Conservation (phyloP, 2,797 vertebrate species). For the Podargus strigoides region DNA sequence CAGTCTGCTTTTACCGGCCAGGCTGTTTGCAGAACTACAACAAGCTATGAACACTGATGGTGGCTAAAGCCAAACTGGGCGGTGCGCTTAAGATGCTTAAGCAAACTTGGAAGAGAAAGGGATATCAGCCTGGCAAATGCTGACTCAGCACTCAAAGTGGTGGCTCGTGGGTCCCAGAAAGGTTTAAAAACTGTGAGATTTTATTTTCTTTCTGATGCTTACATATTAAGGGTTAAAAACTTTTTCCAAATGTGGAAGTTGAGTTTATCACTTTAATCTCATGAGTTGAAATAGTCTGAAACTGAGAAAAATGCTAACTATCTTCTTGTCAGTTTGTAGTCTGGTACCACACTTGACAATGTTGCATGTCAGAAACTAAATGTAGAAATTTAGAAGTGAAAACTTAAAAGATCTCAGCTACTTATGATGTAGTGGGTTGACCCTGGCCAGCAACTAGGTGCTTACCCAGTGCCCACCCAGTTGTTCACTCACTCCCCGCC, state of each 20-base stretch:
- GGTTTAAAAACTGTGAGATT: not conserved
- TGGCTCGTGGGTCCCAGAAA: not conserved
- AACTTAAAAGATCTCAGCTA: not conserved
- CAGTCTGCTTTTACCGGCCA: no score
- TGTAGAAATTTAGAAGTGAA: not conserved
- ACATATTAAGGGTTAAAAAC: not conserved
- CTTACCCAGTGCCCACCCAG: no score
- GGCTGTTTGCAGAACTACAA: not conserved
- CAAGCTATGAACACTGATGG: no score
- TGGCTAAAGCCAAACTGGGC: not conserved
- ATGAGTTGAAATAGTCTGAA: not conserved
- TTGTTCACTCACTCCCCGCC: accelerated
- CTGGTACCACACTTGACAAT: not conserved
- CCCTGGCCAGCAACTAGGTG: not conserved
- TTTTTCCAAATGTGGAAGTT: not conserved
- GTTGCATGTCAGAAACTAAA: not conserved
- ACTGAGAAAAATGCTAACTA: not conserved
- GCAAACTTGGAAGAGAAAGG: not conserved
- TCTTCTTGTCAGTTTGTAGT: not conserved
- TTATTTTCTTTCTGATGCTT: not conserved
- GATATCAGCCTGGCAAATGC: no score
- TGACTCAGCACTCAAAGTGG: accelerated
- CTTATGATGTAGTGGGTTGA: not conserved
- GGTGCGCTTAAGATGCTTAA: not conserved
- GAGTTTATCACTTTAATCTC: not conserved